Percentiles rank a stretch among this genome's conserved stretches.
phyloP scores from a whole-genome alignment of 2,113 vertebrate species.

The Muntiacus reevesi region DNA sequence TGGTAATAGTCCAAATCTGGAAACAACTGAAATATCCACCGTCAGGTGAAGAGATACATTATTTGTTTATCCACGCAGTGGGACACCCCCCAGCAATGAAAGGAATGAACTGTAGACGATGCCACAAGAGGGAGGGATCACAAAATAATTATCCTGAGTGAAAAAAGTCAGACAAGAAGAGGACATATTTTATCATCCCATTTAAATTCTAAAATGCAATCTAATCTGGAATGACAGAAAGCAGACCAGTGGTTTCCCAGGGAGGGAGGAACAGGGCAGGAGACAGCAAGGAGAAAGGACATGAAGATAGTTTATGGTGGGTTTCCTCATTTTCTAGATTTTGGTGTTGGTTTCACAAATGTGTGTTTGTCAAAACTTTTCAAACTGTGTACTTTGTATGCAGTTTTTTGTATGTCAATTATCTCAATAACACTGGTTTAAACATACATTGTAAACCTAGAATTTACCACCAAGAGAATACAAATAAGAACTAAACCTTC shows the following conservation, averaged over 20 bases:
- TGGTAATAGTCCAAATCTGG: not conserved
- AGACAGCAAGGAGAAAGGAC: not conserved
- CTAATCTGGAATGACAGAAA: not conserved
- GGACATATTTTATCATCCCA: accelerated
- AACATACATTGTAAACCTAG: not conserved
- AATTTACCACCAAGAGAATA: not conserved
- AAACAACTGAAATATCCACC: not conserved
- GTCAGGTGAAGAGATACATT: accelerated
- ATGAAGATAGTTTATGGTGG: accelerated
- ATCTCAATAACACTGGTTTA: not conserved
- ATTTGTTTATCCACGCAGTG: not conserved
- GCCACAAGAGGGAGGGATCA: accelerated
- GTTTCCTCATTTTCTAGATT: accelerated
- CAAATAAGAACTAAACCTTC: not conserved
- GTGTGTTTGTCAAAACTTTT: not conserved
- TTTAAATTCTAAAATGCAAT: accelerated
- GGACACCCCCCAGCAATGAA: too few species aligned
- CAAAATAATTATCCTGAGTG: accelerated
- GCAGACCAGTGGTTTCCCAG: accelerated
- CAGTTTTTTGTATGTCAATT: not conserved
- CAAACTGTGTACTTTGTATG: not conserved
- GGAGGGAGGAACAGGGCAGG: accelerated
- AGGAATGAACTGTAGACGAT: accelerated
- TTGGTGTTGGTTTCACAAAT: not conserved
- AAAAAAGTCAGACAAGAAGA: not conserved